These are phyloP conservation scores for Tetragonula clypearis DNA, from an alignment of 1,140 invertebrate species.

Conservation along the genomic window DNA sequence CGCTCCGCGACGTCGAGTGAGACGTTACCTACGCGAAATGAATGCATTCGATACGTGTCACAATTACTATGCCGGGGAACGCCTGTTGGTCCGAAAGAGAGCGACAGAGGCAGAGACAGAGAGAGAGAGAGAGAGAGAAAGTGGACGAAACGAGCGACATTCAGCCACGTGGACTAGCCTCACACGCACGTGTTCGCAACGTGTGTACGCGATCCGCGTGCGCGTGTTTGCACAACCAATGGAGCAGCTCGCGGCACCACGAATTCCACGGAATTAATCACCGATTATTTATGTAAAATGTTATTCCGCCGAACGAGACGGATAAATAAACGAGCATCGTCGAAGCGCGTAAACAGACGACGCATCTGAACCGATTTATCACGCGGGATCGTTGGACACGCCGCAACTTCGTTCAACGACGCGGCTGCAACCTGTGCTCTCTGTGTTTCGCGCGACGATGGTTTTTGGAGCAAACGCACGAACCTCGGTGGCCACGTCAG, in stretches of 20 bases:
- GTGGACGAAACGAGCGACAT: not conserved
- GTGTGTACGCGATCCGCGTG: not conserved
- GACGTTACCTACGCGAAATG: slow-evolving; percentile 69
- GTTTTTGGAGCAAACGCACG: not conserved
- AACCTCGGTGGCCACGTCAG: not conserved
- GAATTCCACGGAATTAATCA: slow-evolving; percentile 42
- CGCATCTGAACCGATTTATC: not conserved
- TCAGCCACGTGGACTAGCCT: slow-evolving; percentile 35
- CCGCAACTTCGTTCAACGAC: not conserved
- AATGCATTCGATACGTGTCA: slow-evolving; percentile 71
- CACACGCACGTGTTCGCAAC: slow-evolving; percentile 36
- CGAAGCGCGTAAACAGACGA: not conserved
- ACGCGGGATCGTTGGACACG: not conserved
- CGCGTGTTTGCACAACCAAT: slow-evolving; percentile 19
- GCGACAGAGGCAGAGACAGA: not conserved
- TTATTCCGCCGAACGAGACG: slow-evolving; percentile 5
- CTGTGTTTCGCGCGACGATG: not conserved
- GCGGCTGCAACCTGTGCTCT: not conserved
- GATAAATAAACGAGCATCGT: slow-evolving; percentile 8
- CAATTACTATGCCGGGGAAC: slow-evolving; percentile 29
- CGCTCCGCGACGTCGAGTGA: slow-evolving; percentile 53
- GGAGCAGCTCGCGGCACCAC: not conserved
- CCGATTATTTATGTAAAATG: slow-evolving; percentile 50
- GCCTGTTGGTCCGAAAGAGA: not conserved
- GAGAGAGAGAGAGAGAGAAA: not conserved